Evolutionary conservation across 2,113 vertebrate species (phyloP), one percentile per base, ranked within the genome.

Genomic region (Hemibagrus wyckioides): DNA sequence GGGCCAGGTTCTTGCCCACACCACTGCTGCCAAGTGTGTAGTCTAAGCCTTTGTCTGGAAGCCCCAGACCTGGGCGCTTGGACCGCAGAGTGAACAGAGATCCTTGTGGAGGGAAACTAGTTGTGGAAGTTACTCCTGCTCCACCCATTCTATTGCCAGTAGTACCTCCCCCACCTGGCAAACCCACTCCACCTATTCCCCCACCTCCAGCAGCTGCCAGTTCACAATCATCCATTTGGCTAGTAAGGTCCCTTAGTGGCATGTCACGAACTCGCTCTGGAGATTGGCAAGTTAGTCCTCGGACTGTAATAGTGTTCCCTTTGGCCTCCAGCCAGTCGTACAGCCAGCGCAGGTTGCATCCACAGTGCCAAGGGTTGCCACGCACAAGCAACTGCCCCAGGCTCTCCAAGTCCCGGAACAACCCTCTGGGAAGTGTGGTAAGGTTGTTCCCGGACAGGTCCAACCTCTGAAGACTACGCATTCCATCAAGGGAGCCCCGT

Each of bases 301-400:
- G 94, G 23, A 98, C 97, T 0, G 97, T 97, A 41, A 99, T 96
- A 25, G 93, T 91, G 1, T 96, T 94, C 0, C 97, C 97, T 0
- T 97, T 94, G 0, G 95, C 95, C 50, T 94, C 95, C 48, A 98
- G 93, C 98, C 98, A 99, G 91, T 98, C 97, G 71, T 97, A 91
- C 39, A 99, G 93, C 98, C 98, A 99, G 17, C 97, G 95, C 89
- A 99, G 92, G 92, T 95, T 97, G 1, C 98, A 99, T 36, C 97
- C 96, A n/a, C 98, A 99, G 89, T 97, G 96, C 98, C 98, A 99
- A 8, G 98, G 98, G 92, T 99, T 99, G 86, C 97, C 98, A 0
- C 98, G 90, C 36, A 98, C 94, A 44, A 97, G 94, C 50, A 99
- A 93, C 90, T 98, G 97, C 1, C 94, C 96, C 63, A 99, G 88